Conservation (phyloP, 2,797 vertebrate genomes). For the Sandelia bainsii region DNA sequence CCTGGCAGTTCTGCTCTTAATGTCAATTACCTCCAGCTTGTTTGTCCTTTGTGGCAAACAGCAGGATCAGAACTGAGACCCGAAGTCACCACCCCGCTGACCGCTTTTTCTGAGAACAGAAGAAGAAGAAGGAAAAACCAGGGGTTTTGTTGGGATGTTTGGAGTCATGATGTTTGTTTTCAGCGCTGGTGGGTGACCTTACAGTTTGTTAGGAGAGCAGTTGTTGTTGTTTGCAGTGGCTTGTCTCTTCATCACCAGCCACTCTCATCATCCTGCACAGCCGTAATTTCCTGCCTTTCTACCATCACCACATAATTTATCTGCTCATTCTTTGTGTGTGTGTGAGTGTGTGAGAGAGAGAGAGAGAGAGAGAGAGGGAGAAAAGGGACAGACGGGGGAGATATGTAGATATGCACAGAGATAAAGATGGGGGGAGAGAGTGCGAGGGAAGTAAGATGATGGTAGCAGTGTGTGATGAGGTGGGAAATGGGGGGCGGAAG, state of each 20-base stretch:
- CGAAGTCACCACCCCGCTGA: constrained; percentile 4
- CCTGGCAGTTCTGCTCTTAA: constrained; percentile 78
- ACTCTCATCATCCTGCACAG: constrained; percentile 51
- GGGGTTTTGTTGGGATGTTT: constrained; percentile 20
- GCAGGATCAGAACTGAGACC: constrained; percentile 42
- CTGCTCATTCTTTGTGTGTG: constrained; percentile 49
- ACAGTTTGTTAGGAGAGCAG: constrained; percentile 51
- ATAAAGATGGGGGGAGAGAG: constrained; percentile 57
- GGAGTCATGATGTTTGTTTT: constrained; percentile 42
- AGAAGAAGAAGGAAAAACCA: background rate
- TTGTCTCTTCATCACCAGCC: constrained; percentile 60
- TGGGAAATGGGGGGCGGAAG: constrained; percentile 66
- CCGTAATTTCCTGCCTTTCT: constrained; percentile 66
- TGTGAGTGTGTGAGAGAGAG: background rate
- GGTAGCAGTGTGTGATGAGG: constrained; percentile 74
- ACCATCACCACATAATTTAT: constrained; percentile 63
- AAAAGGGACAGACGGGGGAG: constrained; percentile 11
- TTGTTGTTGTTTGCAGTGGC: constrained; percentile 50
- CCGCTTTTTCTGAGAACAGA: constrained; percentile 27
- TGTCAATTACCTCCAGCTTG: constrained; percentile 76
- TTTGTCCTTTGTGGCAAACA: constrained; percentile 67
- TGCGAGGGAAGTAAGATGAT: constrained; percentile 56
- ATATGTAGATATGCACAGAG: constrained; percentile 68
- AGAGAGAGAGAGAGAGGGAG: background rate
- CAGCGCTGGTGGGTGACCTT: constrained; percentile 19